Conservation (phyloP, 2,888 invertebrate species). For the Drosophila anomalata region DNA sequence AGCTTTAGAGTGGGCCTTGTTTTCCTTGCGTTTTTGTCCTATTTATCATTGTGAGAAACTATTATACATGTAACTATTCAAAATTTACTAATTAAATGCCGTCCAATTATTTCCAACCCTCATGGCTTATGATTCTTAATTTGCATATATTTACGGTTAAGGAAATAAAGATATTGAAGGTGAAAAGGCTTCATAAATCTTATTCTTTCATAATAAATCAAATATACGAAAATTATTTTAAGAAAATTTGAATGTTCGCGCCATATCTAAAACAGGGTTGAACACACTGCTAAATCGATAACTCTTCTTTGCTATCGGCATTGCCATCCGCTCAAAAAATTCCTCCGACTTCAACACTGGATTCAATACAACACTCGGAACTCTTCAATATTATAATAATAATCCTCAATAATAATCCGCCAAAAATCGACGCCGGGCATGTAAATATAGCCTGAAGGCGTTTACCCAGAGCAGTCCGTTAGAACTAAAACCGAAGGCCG, state of each 20-base stretch:
- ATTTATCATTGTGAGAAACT: slow-evolving; percentile 6
- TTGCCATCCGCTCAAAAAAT: slow-evolving; percentile 1
- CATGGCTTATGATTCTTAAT: too few species aligned
- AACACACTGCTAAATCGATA: neutral
- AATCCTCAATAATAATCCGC: neutral
- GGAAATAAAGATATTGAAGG: neutral
- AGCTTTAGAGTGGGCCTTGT: slow-evolving; percentile 2
- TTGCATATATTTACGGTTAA: neutral
- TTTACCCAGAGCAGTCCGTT: neutral
- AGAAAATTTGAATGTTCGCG: neutral
- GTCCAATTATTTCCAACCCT: neutral
- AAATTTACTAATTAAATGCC: slow-evolving; percentile 6
- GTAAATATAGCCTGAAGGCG: neutral
- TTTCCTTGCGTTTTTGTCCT: slow-evolving; percentile 2
- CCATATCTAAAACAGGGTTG: neutral
- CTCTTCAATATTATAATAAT: neutral
- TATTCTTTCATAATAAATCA: too few species aligned
- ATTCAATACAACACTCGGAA: neutral
- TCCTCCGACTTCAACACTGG: neutral
- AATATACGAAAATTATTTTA: too few species aligned
- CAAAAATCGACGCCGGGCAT: neutral
- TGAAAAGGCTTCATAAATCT: too few species aligned
- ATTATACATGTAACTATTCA: neutral
- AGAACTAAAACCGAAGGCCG: neutral
- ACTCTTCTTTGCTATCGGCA: neutral